These are phyloP conservation scores for Apostichopus japonicus DNA, from an alignment of 35 echinoderm and acorn worm species.

Conservation along the genomic window DNA sequence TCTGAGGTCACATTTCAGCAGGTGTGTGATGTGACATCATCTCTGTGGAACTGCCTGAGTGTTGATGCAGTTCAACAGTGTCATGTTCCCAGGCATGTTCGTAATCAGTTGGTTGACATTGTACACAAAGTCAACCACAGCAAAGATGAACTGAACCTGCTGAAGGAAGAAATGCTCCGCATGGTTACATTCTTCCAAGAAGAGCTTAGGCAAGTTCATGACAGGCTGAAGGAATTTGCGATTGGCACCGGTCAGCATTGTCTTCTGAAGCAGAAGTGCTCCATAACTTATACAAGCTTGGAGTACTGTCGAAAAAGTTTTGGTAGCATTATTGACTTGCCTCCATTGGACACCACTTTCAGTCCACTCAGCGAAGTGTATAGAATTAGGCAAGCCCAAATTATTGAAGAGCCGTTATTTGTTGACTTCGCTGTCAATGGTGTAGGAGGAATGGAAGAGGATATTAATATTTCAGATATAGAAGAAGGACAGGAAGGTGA, in stretches of 20 bases:
- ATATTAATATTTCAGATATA: too few species aligned
- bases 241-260: neutral
- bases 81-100: constrained; percentile 8
- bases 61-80: neutral
- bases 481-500: too few species aligned
- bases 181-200: neutral
- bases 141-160: too few species aligned
- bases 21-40: neutral
- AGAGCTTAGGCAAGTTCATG: neutral
- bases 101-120: too few species aligned
- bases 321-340: neutral
- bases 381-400: too few species aligned
- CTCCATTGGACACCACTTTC: neutral
- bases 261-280: neutral
- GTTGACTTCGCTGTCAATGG: too few species aligned
- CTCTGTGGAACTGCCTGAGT: neutral
- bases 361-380: too few species aligned
- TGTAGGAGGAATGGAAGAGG: too few species aligned
- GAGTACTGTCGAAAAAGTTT: neutral
- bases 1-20: neutral
- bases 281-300: neutral
- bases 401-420: too few species aligned
- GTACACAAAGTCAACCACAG: too few species aligned
- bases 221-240: neutral
- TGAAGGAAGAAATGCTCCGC: too few species aligned